These are phyloP conservation scores for Hippocampus barbouri DNA, from an alignment of 2,113 vertebrate species.

Conservation along the genomic window DNA sequence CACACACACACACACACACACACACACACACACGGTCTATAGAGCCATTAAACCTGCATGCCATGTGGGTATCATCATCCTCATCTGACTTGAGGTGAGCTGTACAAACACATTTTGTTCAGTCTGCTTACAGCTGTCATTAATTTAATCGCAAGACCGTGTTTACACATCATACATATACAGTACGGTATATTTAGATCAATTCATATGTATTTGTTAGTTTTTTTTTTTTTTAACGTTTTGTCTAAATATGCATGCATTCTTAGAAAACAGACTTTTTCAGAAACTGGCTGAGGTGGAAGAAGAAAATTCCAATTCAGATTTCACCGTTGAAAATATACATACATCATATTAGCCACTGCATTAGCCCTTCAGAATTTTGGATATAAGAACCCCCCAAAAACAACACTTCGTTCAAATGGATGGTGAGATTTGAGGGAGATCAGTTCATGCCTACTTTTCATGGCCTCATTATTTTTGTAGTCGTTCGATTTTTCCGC, in stretches of 20 bases:
- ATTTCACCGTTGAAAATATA: neutral
- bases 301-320: neutral
- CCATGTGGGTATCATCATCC: constrained; percentile 55
- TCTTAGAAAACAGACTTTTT: neutral
- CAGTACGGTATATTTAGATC: no score
- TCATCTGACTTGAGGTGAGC: constrained; percentile 69
- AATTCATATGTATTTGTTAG: neutral
- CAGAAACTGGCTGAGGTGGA: neutral
- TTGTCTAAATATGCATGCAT: neutral
- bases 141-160: constrained; percentile 52
- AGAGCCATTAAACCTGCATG: constrained; percentile 42
- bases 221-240: neutral
- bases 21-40: constrained; percentile 8
- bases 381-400: neutral
- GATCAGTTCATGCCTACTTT: no score
- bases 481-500: no score
- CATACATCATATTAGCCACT: no score
- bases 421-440: no score
- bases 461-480: no score
- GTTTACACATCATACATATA: neutral
- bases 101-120: constrained; percentile 75
- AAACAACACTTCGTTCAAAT: no score
- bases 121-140: constrained; percentile 69
- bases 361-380: neutral
- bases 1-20: no score